A percentile compares a stretch with the other conserved stretches of the same genome.
Conservation (phyloP, 2,797 vertebrate species). For the Cossypha dichroa region DNA sequence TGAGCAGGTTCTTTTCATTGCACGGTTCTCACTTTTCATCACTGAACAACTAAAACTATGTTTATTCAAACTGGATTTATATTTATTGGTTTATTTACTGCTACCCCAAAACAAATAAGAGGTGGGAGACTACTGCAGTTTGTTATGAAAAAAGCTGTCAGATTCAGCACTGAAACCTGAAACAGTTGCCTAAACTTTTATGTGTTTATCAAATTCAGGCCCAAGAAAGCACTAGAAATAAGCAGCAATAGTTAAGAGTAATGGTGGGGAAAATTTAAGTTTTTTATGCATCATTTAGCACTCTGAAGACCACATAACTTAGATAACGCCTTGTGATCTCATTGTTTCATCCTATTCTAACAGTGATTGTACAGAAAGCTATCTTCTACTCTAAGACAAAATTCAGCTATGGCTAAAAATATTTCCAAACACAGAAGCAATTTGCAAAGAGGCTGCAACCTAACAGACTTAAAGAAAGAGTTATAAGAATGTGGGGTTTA, state of each 20-base stretch:
- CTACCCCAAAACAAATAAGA: neutral
- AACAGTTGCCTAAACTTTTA: neutral
- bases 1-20: neutral
- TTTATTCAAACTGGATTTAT: neutral
- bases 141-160: neutral
- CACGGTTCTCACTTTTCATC: fast-evolving
- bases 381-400: neutral
- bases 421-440: neutral
- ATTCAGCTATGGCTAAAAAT: neutral
- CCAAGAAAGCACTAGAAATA: neutral
- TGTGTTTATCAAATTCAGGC: neutral
- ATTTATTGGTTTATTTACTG: neutral
- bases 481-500: neutral
- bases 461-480: neutral
- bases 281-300: neutral
- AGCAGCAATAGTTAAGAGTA: neutral
- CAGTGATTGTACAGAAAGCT: neutral
- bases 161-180: neutral
- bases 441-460: neutral
- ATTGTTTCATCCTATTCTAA: neutral
- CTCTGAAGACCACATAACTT: neutral
- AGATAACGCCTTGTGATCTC: neutral
- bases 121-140: neutral
- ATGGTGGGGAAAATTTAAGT: neutral
- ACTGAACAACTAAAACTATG: neutral